Base-by-base conservation (phyloP, 2,113 vertebrate genomes). In the Pithys albifrons region DNA sequence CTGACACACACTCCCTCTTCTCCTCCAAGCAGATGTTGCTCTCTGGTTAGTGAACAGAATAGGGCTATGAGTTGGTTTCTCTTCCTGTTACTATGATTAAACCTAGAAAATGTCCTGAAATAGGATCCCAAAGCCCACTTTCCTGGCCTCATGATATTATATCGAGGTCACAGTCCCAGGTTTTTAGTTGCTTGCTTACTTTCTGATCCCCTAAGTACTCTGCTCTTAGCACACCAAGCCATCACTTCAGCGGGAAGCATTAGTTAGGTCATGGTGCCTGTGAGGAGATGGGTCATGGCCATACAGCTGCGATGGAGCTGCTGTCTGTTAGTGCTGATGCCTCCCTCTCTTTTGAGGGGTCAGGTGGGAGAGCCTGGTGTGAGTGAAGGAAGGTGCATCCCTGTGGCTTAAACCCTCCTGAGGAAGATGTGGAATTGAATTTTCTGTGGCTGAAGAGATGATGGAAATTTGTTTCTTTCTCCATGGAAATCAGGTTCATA, bases 231-330 rank as follows among this genome's bases (percentile, higher is more conserved):
- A 49, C 25, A 37, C 17, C 1, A 0, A 31, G 16, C 4, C 12
- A 4, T 25, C 49, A 49, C 20, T 52, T 80, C 45, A 39, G 1
- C 71, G 73, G n/a, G 39, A 80, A 39, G 7, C 0, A 0, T 3
- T 43, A 19, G 19, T 23, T 39, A 58, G 9, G 12, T 57, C 37
- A 39, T 41, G 35, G 5, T 81, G 64, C 24, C 67, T 45, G 19
- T 0, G 3, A 77, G 69, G 17, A 52, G 3, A 18, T 39, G 49
- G 12, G 12, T 58, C 45, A 45, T 4, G 0, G 0, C 16, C 2
- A 3, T 12, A 5, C 20, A 41, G 17, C 48, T 77, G 62, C 1
- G 1, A 4, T 25, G 18, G 39, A 67, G 41, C 41, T 76, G 33
- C 12, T 76, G 24, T 27, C 23, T 80, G 8, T 61, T 49, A 4